These are phyloP conservation scores for Conchocele bisecta DNA, from an alignment of 2,888 invertebrate genomes.

Conservation along the genomic window DNA sequence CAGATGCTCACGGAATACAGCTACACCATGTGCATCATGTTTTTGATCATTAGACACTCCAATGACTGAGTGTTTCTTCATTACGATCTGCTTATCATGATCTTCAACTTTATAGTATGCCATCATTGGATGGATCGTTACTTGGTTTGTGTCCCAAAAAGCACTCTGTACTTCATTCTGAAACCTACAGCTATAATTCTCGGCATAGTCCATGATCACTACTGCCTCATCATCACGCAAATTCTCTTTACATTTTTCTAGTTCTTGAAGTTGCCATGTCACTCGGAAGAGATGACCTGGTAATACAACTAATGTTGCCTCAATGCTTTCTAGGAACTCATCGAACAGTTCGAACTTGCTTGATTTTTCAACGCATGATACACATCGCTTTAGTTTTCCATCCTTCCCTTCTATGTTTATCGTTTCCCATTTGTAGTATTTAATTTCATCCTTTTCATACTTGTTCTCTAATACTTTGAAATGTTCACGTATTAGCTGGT, in stretches of 20 bases:
- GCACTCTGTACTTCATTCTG: slow-evolving; percentile 9
- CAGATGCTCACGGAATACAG: background rate
- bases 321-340: slow-evolving; percentile 1
- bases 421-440: slow-evolving; percentile 17
- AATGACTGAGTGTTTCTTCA: slow-evolving; percentile 13
- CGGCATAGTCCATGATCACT: slow-evolving; percentile 1
- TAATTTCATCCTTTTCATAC: background rate
- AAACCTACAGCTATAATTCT: background rate
- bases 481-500: background rate
- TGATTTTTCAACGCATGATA: slow-evolving; percentile 16
- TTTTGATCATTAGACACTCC: slow-evolving; percentile 9
- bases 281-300: background rate
- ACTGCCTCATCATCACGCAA: background rate
- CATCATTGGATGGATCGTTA: slow-evolving; percentile 35
- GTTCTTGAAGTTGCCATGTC: background rate
- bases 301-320: background rate
- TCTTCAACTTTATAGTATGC: slow-evolving; percentile 6
- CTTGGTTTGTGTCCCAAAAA: slow-evolving; percentile 23
- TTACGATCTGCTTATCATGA: background rate
- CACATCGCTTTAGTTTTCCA: slow-evolving; percentile 6
- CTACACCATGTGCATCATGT: slow-evolving; percentile 21
- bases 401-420: slow-evolving; percentile 10
- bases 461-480: background rate
- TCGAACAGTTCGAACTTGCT: background rate
- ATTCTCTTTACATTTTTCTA: background rate